phyloP scores from a whole-genome alignment of 2,113 vertebrate genomes.

The Phrynocephalus versicolor region DNA sequence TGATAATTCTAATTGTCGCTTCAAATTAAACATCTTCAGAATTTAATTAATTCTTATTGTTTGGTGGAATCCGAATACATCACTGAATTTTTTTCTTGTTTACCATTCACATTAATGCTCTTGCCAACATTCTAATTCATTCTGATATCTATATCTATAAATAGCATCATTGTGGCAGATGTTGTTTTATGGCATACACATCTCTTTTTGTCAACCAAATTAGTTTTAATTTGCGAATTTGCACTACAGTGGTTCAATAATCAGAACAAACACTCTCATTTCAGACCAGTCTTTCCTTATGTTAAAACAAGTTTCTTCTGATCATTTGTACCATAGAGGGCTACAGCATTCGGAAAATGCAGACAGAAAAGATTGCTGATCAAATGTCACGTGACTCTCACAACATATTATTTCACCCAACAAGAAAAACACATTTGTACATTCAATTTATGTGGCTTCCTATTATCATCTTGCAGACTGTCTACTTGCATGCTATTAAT shows the following conservation, averaged over 20 bases:
- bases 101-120: background rate
- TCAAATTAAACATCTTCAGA: conserved; percentile 33
- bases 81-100: background rate
- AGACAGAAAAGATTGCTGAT: background rate
- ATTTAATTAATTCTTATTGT: conserved; percentile 23
- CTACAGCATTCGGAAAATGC: too few relatives aligned
- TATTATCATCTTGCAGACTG: background rate
- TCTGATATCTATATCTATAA: conserved; percentile 24
- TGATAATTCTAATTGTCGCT: too few relatives aligned
- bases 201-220: conserved; percentile 12
- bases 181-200: background rate
- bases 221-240: conserved; percentile 22
- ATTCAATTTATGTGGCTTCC: background rate
- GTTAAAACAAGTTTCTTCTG: background rate
- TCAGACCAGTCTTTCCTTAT: background rate
- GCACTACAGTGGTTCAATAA: conserved; percentile 6
- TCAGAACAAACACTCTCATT: background rate
- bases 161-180: conserved; percentile 4
- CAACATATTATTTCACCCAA: too few relatives aligned
- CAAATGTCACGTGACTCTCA: background rate
- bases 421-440: background rate
- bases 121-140: conserved; percentile 13
- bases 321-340: background rate
- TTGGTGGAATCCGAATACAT: background rate
- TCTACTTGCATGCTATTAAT: background rate